These are phyloP conservation scores for Dynastes grantii DNA, from an alignment of 2,888 invertebrate genomes.

Conservation along the genomic window DNA sequence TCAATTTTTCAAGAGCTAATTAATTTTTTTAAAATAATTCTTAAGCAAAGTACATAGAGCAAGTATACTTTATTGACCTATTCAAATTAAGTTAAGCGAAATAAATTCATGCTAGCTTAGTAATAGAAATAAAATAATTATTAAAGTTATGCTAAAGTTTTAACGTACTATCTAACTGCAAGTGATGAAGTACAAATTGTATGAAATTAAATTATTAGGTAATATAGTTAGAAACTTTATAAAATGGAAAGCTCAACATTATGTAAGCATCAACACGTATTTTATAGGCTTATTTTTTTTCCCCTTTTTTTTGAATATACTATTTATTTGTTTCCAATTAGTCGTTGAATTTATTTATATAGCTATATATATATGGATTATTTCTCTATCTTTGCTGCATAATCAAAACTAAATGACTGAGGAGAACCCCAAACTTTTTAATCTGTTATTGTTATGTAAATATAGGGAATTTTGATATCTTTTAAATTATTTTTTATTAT, in stretches of 20 bases:
- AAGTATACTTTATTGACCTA: too few relatives aligned
- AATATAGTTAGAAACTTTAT: not conserved
- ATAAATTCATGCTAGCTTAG: not conserved
- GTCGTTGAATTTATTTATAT: conserved; percentile 26
- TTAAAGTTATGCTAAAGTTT: too few relatives aligned
- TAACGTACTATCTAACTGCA: not conserved
- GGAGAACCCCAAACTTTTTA: conserved; percentile 15
- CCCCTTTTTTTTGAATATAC: not conserved
- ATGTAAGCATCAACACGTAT: not conserved
- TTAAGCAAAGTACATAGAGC: too few relatives aligned
- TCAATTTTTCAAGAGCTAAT: too few relatives aligned
- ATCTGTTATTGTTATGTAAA: conserved; percentile 35
- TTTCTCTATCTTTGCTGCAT: not conserved
- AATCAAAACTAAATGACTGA: conserved; percentile 33
- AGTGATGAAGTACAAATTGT: conserved; percentile 14
- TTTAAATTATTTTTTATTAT: conserved; percentile 38
- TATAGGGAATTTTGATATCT: conserved; percentile 18
- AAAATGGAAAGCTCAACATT: conserved; percentile 9
- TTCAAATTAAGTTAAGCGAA: not conserved
- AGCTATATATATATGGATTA: conserved; percentile 32
- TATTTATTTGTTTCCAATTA: conserved; percentile 25
- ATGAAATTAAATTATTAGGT: not conserved
- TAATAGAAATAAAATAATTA: too few relatives aligned
- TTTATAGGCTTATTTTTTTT: conserved; percentile 16
- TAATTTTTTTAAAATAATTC: too few relatives aligned